Percentiles rank a stretch among this genome's conserved stretches.
These are phyloP conservation scores for Picathartes gymnocephalus DNA, from an alignment of 2,113 vertebrate species.

Conservation along the genomic window DNA sequence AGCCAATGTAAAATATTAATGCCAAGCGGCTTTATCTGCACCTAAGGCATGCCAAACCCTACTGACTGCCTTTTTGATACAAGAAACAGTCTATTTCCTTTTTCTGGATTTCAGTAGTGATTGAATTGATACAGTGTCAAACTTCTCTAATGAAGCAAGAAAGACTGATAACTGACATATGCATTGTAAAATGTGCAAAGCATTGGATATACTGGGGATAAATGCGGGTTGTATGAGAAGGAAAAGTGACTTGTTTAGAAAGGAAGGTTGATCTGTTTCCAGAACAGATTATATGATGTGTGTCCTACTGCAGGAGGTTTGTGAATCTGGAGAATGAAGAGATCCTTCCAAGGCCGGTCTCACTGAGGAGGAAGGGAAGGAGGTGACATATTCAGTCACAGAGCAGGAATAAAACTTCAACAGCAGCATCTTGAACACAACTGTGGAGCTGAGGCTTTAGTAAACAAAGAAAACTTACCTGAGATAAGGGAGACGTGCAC, in stretches of 20 bases:
- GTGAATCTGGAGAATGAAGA: not conserved
- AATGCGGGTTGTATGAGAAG: not conserved
- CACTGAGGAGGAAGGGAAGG: not conserved
- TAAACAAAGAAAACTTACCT: not conserved
- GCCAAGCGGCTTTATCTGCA: not conserved
- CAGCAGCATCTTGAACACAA: not conserved
- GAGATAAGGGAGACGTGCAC: not conserved
- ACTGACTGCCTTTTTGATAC: not conserved
- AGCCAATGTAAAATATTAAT: not conserved
- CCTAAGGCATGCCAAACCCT: not conserved
- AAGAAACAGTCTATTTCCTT: not conserved
- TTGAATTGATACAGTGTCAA: not conserved
- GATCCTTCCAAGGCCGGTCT: not conserved
- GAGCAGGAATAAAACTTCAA: not conserved
- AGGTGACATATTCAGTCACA: not conserved
- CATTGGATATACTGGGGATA: not conserved
- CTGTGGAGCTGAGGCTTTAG: fast-evolving
- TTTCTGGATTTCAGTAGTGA: not conserved
- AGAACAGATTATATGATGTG: not conserved
- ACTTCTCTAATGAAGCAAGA: not conserved
- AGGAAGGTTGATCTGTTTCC: not conserved
- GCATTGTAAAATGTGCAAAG: not conserved
- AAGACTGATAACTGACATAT: not conserved
- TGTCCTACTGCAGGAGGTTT: not conserved
- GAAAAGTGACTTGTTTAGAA: not conserved